Conservation (phyloP, 2,888 invertebrate genomes). For the Hydriomena furcata region DNA sequence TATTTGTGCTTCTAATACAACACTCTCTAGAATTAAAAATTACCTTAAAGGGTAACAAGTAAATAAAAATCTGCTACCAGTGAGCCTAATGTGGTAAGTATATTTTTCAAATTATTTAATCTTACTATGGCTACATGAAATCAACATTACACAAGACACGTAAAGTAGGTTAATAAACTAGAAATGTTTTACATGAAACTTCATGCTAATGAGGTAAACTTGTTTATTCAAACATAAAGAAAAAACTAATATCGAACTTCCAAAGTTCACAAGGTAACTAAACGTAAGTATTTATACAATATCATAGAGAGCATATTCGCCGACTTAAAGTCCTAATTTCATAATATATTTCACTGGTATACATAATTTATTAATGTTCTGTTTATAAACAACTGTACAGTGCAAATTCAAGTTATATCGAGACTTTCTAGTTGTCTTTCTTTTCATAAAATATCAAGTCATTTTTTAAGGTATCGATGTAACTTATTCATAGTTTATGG, state of each 20-base stretch:
- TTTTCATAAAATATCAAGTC: constrained; percentile 14
- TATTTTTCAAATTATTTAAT: constrained; percentile 23
- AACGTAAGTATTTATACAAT: constrained; percentile 68
- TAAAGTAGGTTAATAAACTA: constrained; percentile 39
- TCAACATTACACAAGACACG: constrained; percentile 43
- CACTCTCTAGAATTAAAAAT: constrained; percentile 20
- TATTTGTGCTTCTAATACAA: constrained; percentile 44
- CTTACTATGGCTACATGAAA: constrained; percentile 39
- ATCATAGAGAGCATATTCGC: constrained; percentile 58
- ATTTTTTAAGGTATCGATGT: constrained; percentile 7
- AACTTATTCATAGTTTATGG: constrained; percentile 31
- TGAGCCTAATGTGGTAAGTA: constrained; percentile 30
- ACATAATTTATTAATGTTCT: constrained; percentile 48
- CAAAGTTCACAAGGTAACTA: constrained; percentile 81
- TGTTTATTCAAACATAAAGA: constrained; percentile 57
- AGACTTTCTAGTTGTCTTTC: constrained; percentile 14
- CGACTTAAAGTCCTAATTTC: constrained; percentile 77
- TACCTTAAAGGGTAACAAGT: constrained; percentile 18
- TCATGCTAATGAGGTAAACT: constrained; percentile 78
- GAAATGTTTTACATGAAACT: constrained; percentile 64
- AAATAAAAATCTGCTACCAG: constrained; percentile 30
- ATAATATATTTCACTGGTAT: constrained; percentile 68
- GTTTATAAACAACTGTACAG: constrained; percentile 62
- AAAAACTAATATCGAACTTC: constrained; percentile 74
- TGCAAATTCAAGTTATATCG: constrained; percentile 40